Evolutionary conservation across 2,113 vertebrate species (phyloP).

Genomic region (Numida meleagris): DNA sequence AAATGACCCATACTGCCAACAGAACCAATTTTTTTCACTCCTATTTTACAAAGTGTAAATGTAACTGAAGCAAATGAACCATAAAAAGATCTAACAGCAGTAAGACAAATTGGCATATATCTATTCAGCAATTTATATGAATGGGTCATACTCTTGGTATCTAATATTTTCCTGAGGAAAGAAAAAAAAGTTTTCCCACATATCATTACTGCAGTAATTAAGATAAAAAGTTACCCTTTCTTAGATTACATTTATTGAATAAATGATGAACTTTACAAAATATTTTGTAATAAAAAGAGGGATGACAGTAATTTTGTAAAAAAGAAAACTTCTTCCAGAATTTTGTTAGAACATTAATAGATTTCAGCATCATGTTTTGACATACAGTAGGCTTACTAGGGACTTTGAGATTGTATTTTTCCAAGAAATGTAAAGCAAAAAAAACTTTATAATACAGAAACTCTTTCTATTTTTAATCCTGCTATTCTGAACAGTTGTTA

Average conservation of each 20-base stretch:
- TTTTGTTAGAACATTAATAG: background rate
- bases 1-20: background rate
- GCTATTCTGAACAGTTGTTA: background rate
- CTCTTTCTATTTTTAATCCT: background rate
- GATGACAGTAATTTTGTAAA: background rate
- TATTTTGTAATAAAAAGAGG: background rate
- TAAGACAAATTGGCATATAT: background rate
- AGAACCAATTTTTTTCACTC: background rate
- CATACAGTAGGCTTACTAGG: background rate
- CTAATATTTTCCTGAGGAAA: background rate
- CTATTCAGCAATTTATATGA: background rate
- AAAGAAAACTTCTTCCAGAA: background rate
- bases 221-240: background rate
- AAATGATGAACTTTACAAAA: background rate
- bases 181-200: background rate
- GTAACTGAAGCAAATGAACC: background rate
- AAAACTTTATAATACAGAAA: background rate
- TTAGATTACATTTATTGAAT: background rate
- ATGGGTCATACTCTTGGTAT: background rate
- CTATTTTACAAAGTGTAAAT: background rate
- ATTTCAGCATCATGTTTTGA: background rate
- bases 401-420: background rate
- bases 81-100: background rate
- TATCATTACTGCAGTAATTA: background rate
- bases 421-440: background rate